A percentile compares a stretch with the other conserved stretches of the same genome.
Evolutionary conservation across 2,113 vertebrate species (phyloP).

Genomic region (Gopherus flavomarginatus): DNA sequence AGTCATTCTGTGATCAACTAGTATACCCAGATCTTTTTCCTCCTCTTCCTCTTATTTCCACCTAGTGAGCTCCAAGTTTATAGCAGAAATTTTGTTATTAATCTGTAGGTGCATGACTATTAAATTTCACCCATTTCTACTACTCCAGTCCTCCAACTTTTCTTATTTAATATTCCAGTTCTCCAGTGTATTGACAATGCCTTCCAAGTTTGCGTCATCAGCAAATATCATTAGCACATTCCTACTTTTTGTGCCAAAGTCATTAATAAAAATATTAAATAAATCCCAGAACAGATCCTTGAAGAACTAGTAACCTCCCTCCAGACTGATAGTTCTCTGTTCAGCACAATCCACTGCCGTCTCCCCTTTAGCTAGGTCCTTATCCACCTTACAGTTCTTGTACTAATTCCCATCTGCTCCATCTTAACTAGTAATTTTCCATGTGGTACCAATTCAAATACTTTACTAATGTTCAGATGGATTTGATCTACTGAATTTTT

Average conservation of each 20-base stretch:
- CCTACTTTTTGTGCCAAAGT: not conserved
- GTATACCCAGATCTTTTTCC: not conserved
- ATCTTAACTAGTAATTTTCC: not conserved
- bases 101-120: not conserved
- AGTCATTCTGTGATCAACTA: not conserved
- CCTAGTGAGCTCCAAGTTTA: not conserved
- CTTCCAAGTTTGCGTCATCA: not conserved
- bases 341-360: not conserved
- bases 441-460: not conserved
- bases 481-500: not conserved
- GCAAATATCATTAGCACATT: not conserved
- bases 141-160: not conserved
- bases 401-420: not conserved
- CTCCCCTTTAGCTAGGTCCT: not conserved
- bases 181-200: not conserved
- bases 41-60: not conserved
- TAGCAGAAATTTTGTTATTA: not conserved
- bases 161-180: not conserved
- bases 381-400: not conserved
- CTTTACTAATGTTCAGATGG: not conserved
- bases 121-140: not conserved
- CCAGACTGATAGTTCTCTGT: not conserved
- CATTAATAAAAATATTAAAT: not conserved
- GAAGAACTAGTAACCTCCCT: not conserved
- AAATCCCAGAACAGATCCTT: not conserved